Conservation (phyloP, 2,888 invertebrate genomes). For the Petrophora chlorosata region DNA sequence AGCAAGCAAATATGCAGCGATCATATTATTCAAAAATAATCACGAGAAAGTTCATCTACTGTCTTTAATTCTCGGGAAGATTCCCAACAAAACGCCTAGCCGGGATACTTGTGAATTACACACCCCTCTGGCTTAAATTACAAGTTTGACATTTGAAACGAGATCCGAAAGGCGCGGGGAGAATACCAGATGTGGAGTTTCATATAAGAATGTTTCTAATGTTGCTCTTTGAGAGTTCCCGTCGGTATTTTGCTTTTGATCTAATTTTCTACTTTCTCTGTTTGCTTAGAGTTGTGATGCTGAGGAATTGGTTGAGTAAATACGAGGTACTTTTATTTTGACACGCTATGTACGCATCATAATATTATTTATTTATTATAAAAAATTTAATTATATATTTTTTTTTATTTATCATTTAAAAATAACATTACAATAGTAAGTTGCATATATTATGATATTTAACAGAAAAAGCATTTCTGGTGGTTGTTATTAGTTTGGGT, state of each 20-base stretch:
- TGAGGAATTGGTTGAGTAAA: slow-evolving; percentile 6
- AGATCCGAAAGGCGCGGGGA: slow-evolving; percentile 23
- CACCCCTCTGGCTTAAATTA: slow-evolving; percentile 29
- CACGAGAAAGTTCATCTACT: slow-evolving; percentile 8
- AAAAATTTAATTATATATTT: too few species aligned
- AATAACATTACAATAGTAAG: too few species aligned
- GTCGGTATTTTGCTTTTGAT: slow-evolving; percentile 18
- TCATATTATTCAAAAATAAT: too few species aligned
- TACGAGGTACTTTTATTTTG: background rate
- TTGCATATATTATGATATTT: too few species aligned
- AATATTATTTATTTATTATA: too few species aligned
- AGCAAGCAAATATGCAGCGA: too few species aligned
- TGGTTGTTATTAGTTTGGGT: too few species aligned
- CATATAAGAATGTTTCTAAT: slow-evolving; percentile 19
- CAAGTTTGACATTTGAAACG: slow-evolving; percentile 31
- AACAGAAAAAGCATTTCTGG: too few species aligned
- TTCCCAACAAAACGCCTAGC: slow-evolving; percentile 19
- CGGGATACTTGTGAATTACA: slow-evolving; percentile 27
- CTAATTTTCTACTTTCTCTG: slow-evolving; percentile 14
- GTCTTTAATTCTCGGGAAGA: slow-evolving; percentile 3
- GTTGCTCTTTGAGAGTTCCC: slow-evolving; percentile 9
- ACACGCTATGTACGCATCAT: too few species aligned
- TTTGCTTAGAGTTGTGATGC: slow-evolving; percentile 18
- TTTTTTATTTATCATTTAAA: too few species aligned
- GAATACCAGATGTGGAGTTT: slow-evolving; percentile 23